Base-by-base conservation (phyloP, 2,797 vertebrate genomes). In the Meriones psammophilus region DNA sequence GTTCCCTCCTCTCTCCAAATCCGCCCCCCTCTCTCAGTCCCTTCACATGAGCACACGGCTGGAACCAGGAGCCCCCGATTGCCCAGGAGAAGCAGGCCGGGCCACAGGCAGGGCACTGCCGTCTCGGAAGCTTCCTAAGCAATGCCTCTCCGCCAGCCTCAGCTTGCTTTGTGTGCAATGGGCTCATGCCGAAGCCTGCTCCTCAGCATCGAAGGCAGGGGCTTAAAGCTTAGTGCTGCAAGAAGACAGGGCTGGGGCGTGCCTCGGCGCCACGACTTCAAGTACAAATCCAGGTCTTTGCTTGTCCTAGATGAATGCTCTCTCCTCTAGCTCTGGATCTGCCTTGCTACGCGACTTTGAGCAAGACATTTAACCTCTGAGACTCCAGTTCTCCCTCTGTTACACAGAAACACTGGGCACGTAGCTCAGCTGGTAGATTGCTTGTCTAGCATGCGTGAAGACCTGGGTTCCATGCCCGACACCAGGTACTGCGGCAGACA, bases 91-190 rank as follows among this genome's bases (percentile, higher is more conserved):
- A 62, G 83, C 68, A 54, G 60, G 17, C 54, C 56, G 39, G 39
- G 77, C 77, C 84, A 24, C 3, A 24, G 90, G 80, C 20, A 46
- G 24, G 26, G n/a, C 71, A 0, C 2, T 9, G 46, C n/a, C 39
- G 22, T 54, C 46, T 26, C 39, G 54, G 2, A 46, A 56, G 54
- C 81, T 26, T 5, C 7, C 7, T 64, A 42, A n/a, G 81, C 20
- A 4, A 20, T 33, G 39, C 13, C 71, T 1, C 66, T 36, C 68
- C 46, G 46, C 1, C 33, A 28, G 83, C 54, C 91, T 95, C 83
- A 26, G 88, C 39, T 91, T 78, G 36, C 66, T 80, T 42, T 93
- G 80, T 95, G 88, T 77, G 62, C 5, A 77, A 94, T 79, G 92
- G 97, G 66, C 71, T 84, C 24, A 4, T 24, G 4, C 2, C 18